Evolutionary conservation across 2,113 vertebrate genomes (phyloP).

Genomic region (Tychaedon coryphoeus): DNA sequence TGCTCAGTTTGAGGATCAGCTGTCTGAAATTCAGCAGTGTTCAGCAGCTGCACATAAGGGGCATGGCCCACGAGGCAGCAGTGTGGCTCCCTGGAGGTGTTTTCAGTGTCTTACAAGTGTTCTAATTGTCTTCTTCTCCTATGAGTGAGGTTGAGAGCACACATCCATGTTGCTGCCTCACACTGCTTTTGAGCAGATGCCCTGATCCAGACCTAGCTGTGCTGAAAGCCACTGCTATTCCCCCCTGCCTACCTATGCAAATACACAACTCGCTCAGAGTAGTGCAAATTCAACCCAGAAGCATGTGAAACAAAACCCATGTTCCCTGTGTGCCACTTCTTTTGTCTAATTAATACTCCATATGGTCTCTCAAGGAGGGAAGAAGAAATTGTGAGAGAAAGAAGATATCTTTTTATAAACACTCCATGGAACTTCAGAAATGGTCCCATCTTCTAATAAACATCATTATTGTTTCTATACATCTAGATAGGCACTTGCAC

Average conservation of each 20-base stretch:
- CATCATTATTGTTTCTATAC: background rate
- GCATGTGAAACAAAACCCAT: background rate
- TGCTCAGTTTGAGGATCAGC: background rate
- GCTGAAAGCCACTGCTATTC: background rate
- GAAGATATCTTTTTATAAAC: background rate
- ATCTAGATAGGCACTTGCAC: background rate
- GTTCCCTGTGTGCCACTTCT: background rate
- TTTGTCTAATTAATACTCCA: background rate
- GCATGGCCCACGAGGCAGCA: fast-evolving
- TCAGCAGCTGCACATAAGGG: background rate
- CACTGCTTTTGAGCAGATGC: background rate
- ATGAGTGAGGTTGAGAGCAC: background rate
- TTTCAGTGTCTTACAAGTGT: fast-evolving
- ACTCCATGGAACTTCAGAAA: background rate
- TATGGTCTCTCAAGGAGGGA: background rate
- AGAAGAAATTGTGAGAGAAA: background rate
- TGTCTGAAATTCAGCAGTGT: background rate
- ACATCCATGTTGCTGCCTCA: background rate
- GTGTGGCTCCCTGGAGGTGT: background rate
- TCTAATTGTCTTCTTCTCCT: background rate
- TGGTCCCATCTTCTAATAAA: background rate
- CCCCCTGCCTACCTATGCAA: background rate
- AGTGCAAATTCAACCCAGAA: background rate
- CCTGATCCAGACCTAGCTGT: background rate
- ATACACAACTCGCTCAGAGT: fast-evolving